phyloP scores from a whole-genome alignment of 2,797 vertebrate species.

The Heteromormyrus szaboi region DNA sequence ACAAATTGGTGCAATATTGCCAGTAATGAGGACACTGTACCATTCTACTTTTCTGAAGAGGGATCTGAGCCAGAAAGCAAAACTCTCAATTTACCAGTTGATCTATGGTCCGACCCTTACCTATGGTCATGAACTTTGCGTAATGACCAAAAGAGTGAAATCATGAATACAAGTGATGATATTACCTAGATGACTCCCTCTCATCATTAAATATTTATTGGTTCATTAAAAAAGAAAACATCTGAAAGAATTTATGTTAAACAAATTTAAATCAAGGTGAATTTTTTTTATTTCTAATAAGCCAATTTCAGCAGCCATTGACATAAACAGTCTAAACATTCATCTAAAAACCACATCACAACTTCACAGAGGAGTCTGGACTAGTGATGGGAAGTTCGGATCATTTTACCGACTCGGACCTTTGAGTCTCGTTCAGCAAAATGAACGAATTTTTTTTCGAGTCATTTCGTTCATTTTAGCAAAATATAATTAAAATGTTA shows the following conservation, averaged over 20 bases:
- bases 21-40: not conserved
- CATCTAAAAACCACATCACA: not conserved
- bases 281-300: conserved; percentile 9
- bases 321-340: not conserved
- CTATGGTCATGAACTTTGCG: not conserved
- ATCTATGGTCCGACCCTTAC: not conserved
- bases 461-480: too few relatives aligned
- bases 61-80: not conserved
- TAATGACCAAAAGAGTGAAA: not conserved
- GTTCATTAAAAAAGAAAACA: not conserved
- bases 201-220: not conserved
- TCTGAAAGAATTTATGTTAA: not conserved
- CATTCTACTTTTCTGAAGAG: not conserved
- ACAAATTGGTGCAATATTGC: too few relatives aligned
- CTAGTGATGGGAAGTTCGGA: too few relatives aligned
- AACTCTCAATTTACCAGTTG: not conserved
- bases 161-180: not conserved
- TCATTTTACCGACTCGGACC: too few relatives aligned
- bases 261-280: not conserved
- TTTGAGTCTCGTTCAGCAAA: too few relatives aligned
- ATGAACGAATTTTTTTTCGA: too few relatives aligned
- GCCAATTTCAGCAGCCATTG: not conserved
- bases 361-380: not conserved
- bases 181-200: not conserved
- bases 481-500: too few relatives aligned